These are phyloP conservation scores for Cantharis rufa DNA, from an alignment of 2,888 invertebrate genomes.

Conservation along the genomic window DNA sequence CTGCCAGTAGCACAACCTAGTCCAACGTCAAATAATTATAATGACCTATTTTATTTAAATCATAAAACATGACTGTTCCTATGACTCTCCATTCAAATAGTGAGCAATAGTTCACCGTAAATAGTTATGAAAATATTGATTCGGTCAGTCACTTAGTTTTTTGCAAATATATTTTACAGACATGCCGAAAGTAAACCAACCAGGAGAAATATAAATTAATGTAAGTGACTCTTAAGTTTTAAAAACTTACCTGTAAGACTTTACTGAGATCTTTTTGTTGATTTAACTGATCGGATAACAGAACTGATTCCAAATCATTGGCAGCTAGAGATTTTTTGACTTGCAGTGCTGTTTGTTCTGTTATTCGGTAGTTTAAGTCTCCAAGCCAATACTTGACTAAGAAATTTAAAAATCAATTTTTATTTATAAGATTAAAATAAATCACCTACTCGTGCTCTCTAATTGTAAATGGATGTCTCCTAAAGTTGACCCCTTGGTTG, in stretches of 20 bases:
- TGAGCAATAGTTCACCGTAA: too few relatives aligned
- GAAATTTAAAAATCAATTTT: slow-evolving; percentile 16
- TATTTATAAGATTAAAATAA: neutral
- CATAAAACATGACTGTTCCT: too few relatives aligned
- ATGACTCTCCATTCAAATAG: too few relatives aligned
- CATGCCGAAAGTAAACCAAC: too few relatives aligned
- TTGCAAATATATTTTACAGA: too few relatives aligned
- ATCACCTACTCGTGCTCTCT: slow-evolving; percentile 84
- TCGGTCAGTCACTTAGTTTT: too few relatives aligned
- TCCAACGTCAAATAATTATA: too few relatives aligned
- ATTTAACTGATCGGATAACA: slow-evolving; percentile 83
- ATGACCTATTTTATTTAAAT: too few relatives aligned
- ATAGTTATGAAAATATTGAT: too few relatives aligned
- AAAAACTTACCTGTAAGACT: slow-evolving; percentile 46
- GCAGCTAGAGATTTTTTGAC: slow-evolving; percentile 72
- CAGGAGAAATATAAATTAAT: too few relatives aligned
- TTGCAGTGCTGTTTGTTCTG: slow-evolving; percentile 71
- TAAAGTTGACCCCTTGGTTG: slow-evolving; percentile 73
- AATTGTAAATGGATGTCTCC: slow-evolving; percentile 72
- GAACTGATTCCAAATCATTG: slow-evolving; percentile 64
- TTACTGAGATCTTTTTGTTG: slow-evolving; percentile 63
- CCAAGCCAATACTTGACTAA: slow-evolving; percentile 95
- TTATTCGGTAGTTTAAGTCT: slow-evolving; percentile 94
- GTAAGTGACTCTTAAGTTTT: neutral
- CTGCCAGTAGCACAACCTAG: too few relatives aligned